Percentiles rank a stretch among this genome's conserved stretches.
These are phyloP conservation scores for Xestia c-nigrum DNA, from an alignment of 2,888 invertebrate genomes.

Conservation along the genomic window DNA sequence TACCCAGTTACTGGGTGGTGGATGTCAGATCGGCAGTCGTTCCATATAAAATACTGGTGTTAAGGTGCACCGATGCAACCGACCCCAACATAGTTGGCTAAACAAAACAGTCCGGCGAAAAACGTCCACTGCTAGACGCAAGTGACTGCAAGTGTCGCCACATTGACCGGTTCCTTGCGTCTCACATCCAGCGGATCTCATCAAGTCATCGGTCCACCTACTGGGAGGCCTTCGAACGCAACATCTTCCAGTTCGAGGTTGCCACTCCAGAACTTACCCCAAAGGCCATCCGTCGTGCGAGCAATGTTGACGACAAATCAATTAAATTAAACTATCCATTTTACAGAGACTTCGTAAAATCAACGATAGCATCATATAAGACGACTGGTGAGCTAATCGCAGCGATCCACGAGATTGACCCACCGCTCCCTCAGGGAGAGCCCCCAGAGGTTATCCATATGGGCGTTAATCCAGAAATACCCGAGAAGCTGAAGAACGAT, in stretches of 20 bases:
- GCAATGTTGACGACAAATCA: not conserved
- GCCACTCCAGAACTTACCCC: too few relatives aligned
- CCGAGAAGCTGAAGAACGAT: not conserved
- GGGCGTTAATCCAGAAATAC: not conserved
- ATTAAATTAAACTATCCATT: not conserved
- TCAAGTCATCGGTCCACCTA: too few relatives aligned
- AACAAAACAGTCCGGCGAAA: not conserved
- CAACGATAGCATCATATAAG: conserved; percentile 85
- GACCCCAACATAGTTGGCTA: not conserved
- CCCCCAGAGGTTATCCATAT: rapidly evolving
- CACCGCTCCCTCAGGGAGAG: conserved; percentile 7
- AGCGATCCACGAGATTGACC: conserved; percentile 78
- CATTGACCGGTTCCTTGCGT: too few relatives aligned
- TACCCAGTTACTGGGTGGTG: not conserved
- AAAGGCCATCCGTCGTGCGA: too few relatives aligned
- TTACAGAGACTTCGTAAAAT: conserved; percentile 84
- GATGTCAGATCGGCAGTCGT: not conserved
- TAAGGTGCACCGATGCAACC: not conserved
- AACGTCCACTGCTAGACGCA: too few relatives aligned
- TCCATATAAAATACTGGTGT: not conserved
- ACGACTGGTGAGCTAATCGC: conserved; percentile 81
- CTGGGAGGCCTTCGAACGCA: too few relatives aligned
- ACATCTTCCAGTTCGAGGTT: too few relatives aligned
- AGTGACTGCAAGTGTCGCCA: too few relatives aligned
- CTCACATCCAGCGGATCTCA: too few relatives aligned